Conservation (phyloP, 2,888 invertebrate genomes). For the Drosophila differens region DNA sequence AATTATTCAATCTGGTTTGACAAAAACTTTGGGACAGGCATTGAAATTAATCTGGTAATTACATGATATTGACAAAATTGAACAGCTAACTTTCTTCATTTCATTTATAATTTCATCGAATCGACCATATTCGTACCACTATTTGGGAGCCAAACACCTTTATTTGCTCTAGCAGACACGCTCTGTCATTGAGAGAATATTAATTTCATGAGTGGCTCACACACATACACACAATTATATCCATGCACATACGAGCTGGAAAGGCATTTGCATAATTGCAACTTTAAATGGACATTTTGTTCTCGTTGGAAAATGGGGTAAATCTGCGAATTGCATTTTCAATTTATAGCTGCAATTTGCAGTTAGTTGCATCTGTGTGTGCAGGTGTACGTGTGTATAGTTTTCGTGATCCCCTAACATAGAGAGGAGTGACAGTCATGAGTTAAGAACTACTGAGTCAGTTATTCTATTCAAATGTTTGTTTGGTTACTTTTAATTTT, state of each 20-base stretch:
- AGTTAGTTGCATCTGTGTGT: conserved; percentile 21
- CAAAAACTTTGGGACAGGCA: conserved; percentile 19
- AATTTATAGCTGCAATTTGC: conserved; percentile 55
- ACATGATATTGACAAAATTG: background rate
- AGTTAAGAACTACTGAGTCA: background rate
- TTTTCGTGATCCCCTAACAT: conserved; percentile 1
- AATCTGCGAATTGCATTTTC: conserved; percentile 54
- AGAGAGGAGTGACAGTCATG: background rate
- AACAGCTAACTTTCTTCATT: conserved; percentile 5
- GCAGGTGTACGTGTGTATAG: background rate
- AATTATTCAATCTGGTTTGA: conserved; percentile 41
- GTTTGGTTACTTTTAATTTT: conserved; percentile 7
- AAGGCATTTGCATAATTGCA: conserved; percentile 67
- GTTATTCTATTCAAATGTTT: conserved; percentile 1
- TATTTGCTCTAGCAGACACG: conserved; percentile 12
- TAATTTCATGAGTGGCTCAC: conserved; percentile 6
- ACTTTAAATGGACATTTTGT: conserved; percentile 34
- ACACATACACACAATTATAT: background rate
- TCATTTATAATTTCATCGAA: conserved; percentile 4
- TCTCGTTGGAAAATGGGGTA: conserved; percentile 27
- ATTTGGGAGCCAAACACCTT: background rate
- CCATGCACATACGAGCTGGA: conserved; percentile 12
- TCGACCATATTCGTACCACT: background rate
- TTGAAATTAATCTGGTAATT: background rate
- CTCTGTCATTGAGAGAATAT: conserved; percentile 21